phyloP scores from a whole-genome alignment of 2,113 vertebrate genomes.

The Stictonetta naevosa region DNA sequence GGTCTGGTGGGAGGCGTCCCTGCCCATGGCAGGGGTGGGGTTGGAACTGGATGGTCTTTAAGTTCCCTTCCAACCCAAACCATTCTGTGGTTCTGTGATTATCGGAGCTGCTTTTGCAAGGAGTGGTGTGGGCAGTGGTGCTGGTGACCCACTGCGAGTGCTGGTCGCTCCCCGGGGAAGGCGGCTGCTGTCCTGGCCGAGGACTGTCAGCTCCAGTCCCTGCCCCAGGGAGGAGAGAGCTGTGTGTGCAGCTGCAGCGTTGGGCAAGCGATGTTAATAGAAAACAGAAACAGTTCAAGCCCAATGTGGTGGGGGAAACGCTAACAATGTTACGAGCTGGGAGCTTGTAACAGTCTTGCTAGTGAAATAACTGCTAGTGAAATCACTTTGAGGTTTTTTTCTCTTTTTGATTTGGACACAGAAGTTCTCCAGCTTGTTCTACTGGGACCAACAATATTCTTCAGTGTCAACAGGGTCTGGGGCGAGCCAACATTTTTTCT shows the following conservation, averaged over 20 bases:
- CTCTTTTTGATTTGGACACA: background rate
- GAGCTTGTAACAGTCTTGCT: background rate
- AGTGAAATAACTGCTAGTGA: constrained; percentile 1
- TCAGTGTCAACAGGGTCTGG: background rate
- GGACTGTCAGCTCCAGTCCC: background rate
- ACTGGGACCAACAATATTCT: background rate
- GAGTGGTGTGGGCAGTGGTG: fast-evolving
- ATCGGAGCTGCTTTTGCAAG: background rate
- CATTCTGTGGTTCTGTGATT: background rate
- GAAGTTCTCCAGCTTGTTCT: constrained; percentile 10
- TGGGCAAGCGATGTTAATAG: constrained; percentile 55
- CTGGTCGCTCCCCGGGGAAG: background rate
- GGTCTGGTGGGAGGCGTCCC: too few species aligned
- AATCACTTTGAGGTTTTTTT: background rate
- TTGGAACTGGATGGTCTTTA: background rate
- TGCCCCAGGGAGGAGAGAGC: background rate
- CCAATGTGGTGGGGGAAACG: background rate
- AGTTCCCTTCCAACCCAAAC: too few species aligned
- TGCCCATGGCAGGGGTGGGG: background rate
- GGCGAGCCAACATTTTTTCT: background rate
- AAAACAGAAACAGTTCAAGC: constrained; percentile 45
- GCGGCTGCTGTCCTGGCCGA: fast-evolving
- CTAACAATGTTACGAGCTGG: background rate
- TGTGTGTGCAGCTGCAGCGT: background rate
- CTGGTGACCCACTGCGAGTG: fast-evolving